These are phyloP conservation scores for Homalodisca vitripennis DNA, from an alignment of 1,140 invertebrate species.

Conservation along the genomic window DNA sequence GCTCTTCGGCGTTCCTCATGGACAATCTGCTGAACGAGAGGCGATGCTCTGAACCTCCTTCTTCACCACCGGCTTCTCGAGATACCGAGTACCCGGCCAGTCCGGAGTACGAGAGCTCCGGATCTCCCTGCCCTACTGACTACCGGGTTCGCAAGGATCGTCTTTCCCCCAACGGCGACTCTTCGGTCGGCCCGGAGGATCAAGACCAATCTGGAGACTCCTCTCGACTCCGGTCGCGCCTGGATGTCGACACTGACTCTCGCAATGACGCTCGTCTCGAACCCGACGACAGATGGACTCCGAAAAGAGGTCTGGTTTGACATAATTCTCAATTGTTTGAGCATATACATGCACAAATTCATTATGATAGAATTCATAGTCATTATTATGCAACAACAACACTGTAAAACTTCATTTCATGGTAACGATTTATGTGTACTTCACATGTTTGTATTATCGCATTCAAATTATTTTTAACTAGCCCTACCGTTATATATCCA, in stretches of 20 bases:
- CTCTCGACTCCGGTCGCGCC: not conserved
- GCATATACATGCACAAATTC: too few relatives aligned
- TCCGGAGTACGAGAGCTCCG: slow-evolving; percentile 17
- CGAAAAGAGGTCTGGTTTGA: slow-evolving; percentile 15
- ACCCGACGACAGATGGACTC: slow-evolving; percentile 8
- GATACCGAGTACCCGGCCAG: not conserved
- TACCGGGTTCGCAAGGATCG: slow-evolving; percentile 12
- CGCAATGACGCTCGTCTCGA: not conserved
- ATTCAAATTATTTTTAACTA: too few relatives aligned
- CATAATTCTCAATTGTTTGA: too few relatives aligned
- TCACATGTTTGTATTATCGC: too few relatives aligned
- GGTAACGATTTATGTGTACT: too few relatives aligned
- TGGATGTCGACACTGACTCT: not conserved
- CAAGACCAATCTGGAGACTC: slow-evolving; percentile 7
- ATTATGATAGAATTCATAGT: too few relatives aligned
- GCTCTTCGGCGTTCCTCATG: slow-evolving; percentile 24
- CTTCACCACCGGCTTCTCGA: not conserved
- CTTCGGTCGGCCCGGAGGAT: not conserved
- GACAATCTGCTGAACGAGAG: slow-evolving; percentile 20
- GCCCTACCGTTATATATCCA: too few relatives aligned
- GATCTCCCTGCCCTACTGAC: slow-evolving; percentile 27
- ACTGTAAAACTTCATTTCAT: too few relatives aligned
- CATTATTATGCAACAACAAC: too few relatives aligned
- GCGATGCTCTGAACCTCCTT: not conserved
- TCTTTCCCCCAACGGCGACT: not conserved